These are phyloP conservation scores for Eumaeus atala DNA, from an alignment of 1,140 invertebrate species.

Conservation along the genomic window DNA sequence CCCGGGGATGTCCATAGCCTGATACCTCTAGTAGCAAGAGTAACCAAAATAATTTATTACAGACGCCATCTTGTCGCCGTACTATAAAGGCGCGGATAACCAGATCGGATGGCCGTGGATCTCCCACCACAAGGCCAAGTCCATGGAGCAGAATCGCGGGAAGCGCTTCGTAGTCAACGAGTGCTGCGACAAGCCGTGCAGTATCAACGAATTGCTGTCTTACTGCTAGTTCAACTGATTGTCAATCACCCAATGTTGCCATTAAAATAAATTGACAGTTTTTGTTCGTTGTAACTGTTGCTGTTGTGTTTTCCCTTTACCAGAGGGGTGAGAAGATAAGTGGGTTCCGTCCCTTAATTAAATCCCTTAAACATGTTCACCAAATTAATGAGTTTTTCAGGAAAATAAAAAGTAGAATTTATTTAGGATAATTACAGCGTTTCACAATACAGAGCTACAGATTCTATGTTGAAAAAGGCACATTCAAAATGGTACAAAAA, in stretches of 20 bases:
- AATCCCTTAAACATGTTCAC: too few species aligned
- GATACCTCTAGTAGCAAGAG: too few species aligned
- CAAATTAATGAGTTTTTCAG: too few species aligned
- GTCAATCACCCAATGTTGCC: neutral
- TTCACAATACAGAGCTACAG: too few species aligned
- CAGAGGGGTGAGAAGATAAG: too few species aligned
- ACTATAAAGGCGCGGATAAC: constrained; percentile 35
- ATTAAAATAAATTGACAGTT: neutral
- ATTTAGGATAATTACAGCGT: too few species aligned
- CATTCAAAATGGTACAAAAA: too few species aligned
- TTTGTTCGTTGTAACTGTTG: constrained; percentile 2
- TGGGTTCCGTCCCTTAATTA: too few species aligned
- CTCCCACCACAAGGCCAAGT: constrained; percentile 33
- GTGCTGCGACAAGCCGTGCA: constrained; percentile 60
- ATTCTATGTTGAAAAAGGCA: too few species aligned
- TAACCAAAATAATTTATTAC: constrained; percentile 5
- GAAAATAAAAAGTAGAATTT: too few species aligned
- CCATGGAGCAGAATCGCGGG: constrained; percentile 31
- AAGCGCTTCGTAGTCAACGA: constrained; percentile 53
- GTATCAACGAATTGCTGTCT: constrained; percentile 41
- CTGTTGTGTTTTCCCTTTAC: too few species aligned
- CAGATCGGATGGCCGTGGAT: constrained; percentile 36
- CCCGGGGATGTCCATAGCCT: too few species aligned
- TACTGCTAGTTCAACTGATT: constrained; percentile 33
- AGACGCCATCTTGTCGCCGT: constrained; percentile 38